A percentile compares a stretch with the other conserved stretches of the same genome.
phyloP scores from a whole-genome alignment of 2,888 invertebrate genomes.

The Agrotis ipsilon region DNA sequence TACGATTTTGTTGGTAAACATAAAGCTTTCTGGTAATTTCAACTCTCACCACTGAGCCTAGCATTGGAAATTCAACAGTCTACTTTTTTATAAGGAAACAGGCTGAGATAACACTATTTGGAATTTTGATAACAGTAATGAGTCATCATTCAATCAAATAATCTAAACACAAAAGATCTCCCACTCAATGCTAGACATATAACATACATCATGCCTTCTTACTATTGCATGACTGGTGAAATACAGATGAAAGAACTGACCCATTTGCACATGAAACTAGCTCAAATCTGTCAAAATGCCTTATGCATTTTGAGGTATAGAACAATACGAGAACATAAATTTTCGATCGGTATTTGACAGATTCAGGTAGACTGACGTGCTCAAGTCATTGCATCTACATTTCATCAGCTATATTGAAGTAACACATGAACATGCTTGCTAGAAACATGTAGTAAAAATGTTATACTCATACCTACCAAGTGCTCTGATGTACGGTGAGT shows the following conservation, averaged over 20 bases:
- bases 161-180: neutral
- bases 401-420: neutral
- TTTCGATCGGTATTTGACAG: no score
- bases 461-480: conserved; percentile 92
- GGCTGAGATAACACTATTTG: neutral
- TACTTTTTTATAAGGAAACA: no score
- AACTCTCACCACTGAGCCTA: neutral
- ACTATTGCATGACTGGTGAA: neutral
- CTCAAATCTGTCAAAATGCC: no score
- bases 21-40: neutral
- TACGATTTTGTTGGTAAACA: no score
- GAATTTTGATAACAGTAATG: conserved; percentile 2
- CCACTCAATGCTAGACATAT: conserved; percentile 8
- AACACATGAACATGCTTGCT: neutral
- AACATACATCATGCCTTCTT: neutral
- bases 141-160: neutral
- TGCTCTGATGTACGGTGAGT: conserved; percentile 99
- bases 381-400: no score
- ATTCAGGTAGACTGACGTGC: no score
- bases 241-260: neutral
- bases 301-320: no score
- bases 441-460: conserved; percentile 26
- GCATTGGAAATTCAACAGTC: neutral
- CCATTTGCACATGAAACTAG: no score
- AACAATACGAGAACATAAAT: no score